Percentiles rank a stretch among this genome's conserved stretches.
These are phyloP conservation scores for Elgonia sp. DNA, from an alignment of 2,888 invertebrate species.

Conservation along the genomic window DNA sequence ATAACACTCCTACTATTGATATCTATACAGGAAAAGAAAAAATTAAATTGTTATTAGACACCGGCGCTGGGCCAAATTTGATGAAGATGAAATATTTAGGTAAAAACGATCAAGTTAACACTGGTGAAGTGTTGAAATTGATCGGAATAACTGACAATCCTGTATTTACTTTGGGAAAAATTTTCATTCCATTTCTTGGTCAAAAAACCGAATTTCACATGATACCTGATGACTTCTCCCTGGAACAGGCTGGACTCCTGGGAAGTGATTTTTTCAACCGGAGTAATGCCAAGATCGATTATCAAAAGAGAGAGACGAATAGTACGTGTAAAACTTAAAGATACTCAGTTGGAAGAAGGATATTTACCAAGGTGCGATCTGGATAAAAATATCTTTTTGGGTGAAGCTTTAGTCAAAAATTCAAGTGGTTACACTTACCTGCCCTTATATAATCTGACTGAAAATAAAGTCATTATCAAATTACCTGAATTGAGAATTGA, in stretches of 20 bases:
- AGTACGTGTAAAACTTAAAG: not conserved
- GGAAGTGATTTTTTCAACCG: not conserved
- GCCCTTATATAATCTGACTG: not conserved
- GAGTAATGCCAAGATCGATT: not conserved
- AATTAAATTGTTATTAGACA: too few species aligned
- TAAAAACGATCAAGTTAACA: not conserved
- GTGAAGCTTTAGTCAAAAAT: not conserved
- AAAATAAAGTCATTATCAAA: not conserved
- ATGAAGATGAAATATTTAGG: not conserved
- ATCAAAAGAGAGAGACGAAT: not conserved
- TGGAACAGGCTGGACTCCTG: conserved; percentile 20
- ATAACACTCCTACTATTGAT: too few species aligned
- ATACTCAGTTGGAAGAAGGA: not conserved
- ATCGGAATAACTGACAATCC: conserved; percentile 4
- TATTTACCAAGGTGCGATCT: not conserved
- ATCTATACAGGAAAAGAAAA: too few species aligned
- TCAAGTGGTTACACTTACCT: not conserved
- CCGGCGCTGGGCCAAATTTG: not conserved
- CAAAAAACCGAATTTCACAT: conserved; percentile 31
- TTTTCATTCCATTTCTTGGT: conserved; percentile 55
- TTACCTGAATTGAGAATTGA: not conserved
- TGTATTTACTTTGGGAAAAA: conserved; percentile 64
- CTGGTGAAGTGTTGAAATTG: not conserved
- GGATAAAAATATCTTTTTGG: not conserved
- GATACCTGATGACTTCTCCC: conserved; percentile 17